Base-by-base conservation (phyloP, 1,140 invertebrate genomes). In the Ectropis grisescens region DNA sequence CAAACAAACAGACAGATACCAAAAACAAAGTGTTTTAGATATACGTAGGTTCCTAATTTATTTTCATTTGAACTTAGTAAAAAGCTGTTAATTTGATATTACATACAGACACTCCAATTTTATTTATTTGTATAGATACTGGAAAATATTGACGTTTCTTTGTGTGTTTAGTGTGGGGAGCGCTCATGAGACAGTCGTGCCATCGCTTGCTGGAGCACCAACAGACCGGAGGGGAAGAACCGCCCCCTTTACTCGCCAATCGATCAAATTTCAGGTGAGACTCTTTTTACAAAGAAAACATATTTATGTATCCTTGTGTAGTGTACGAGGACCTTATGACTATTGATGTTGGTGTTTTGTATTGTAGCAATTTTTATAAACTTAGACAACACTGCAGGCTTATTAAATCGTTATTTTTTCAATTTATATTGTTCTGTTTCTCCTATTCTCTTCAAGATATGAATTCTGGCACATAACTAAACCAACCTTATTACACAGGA, bases 181-280 rank as follows among this genome's bases (percentile, higher is more conserved):
- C 76, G 78, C 72, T 71, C 78, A 83, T 82, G 79, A 82, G 81
- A 81, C 81, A 82, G 60, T 82, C 79, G 66, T 82, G 79, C 47
- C 81, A 82, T 48, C 81, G 75, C 47, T 68, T 82, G 65, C 74
- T 82, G 44, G 81, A 83, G 65, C 76, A 83, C 56, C 81, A 83
- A 51, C 81, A 82, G 35, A 62, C 71, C 30, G 78, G 76, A 39
- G 76, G 58, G 52, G 72, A 82, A 28, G 81, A 82, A 45, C 75
- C 75, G 31, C 81, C 76, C 39, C n/a, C 68, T 82, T 27, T 82
- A 79, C 58, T 72, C 76, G 51, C 81, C 76, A 47, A 67, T 75
- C 51, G 69, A 82, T 61, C 79, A 80, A 79, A 82, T 83, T 82
- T 78, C 79, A 83, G 81, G 81, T 83, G 71, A 66, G 24, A 30